A percentile compares a stretch with the other conserved stretches of the same genome.
These are phyloP conservation scores for Phalacrocorax carbo DNA, from an alignment of 2,113 vertebrate species.

Conservation along the genomic window DNA sequence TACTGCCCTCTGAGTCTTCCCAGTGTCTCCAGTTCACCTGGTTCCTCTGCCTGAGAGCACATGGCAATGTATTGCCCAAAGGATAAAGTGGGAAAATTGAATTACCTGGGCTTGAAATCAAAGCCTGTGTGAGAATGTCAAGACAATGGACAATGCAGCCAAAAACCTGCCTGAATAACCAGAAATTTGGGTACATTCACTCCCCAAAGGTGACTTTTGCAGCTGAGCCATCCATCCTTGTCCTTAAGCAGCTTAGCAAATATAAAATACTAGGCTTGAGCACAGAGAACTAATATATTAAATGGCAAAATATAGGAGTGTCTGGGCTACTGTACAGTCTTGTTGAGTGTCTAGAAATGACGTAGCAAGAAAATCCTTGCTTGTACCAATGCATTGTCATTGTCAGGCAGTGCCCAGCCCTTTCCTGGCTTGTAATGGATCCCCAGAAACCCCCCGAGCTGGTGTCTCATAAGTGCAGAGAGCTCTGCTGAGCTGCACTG, in stretches of 20 bases:
- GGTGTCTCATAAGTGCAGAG: not conserved
- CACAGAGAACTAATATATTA: rapidly evolving
- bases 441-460: not conserved
- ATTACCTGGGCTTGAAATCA: not conserved
- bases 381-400: not conserved
- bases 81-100: not conserved
- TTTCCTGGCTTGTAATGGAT: not conserved
- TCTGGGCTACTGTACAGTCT: not conserved
- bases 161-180: not conserved
- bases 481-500: not conserved
- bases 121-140: not conserved
- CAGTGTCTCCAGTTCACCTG: rapidly evolving
- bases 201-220: not conserved
- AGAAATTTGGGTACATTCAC: not conserved
- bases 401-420: not conserved
- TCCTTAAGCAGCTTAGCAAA: not conserved
- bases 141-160: not conserved
- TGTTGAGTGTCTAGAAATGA: not conserved
- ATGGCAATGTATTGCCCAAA: rapidly evolving
- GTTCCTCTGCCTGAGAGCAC: not conserved
- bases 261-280: too few relatives aligned
- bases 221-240: not conserved
- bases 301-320: not conserved
- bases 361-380: not conserved
- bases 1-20: too few relatives aligned